Percentiles rank a stretch among this genome's conserved stretches.
phyloP scores from a whole-genome alignment of 35 echinoderm and acorn worm genomes.

The Diadema setosum region DNA sequence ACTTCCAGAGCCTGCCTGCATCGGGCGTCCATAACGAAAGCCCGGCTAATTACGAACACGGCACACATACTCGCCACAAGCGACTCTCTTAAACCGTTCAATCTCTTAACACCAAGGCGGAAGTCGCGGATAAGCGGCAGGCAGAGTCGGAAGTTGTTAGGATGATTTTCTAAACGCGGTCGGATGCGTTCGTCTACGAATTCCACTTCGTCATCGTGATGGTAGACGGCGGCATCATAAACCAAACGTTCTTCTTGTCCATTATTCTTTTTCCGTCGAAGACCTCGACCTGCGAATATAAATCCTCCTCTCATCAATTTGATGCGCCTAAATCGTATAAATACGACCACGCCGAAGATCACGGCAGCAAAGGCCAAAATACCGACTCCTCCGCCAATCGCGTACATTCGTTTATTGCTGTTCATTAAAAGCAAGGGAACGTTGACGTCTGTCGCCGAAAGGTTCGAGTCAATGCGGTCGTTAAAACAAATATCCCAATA shows the following conservation, averaged over 20 bases:
- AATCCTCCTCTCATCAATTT: background rate
- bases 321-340: background rate
- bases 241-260: too few species aligned
- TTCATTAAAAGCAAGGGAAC: background rate
- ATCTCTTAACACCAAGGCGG: background rate
- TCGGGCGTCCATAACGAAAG: background rate
- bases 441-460: too few species aligned
- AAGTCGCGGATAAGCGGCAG: background rate
- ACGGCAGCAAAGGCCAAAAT: background rate
- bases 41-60: background rate
- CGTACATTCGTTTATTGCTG: background rate
- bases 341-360: background rate
- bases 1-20: conserved; percentile 3
- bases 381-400: background rate
- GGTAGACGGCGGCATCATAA: background rate
- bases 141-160: background rate
- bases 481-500: background rate
- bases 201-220: background rate
- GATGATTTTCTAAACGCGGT: background rate
- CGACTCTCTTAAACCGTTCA: background rate
- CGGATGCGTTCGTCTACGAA: background rate
- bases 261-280: background rate
- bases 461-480: too few species aligned
- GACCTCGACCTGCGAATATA: background rate
- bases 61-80: background rate